Evolutionary conservation across 2,888 invertebrate genomes (phyloP), one percentile per base, ranked within the genome.

Genomic region (Caenorhabditis parvicauda): DNA sequence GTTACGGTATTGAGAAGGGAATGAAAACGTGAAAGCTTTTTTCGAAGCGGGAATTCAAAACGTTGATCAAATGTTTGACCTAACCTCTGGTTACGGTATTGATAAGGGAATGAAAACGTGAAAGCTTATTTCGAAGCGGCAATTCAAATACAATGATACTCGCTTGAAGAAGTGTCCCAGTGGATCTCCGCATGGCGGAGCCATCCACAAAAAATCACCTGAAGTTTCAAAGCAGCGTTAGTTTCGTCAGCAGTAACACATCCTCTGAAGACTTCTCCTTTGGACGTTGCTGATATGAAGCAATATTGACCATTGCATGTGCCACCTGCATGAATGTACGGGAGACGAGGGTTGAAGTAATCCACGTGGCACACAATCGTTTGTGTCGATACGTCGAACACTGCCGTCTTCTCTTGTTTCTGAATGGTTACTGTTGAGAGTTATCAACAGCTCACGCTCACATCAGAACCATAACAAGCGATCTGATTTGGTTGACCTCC

Each of bases 211-310:
- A 12, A n/a, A 12, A 9, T 32, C 35, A 32, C 35, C n/a, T n/a
- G 9, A n/a, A 32, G 35, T n/a, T 32, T 9, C 35, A 12, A n/a
- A 32, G 35, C n/a, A n/a, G 35, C 35, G n/a, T 9, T 25, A 27
- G 45, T 47, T 12, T 27, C 22, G 19, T 43, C 46, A 12, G 59
- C 57, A 2, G 54, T 54, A 3, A 59, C 65, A 53, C 69, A 69
- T 41, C 69, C 69, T 42, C 69, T 47, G 28, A 54, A 62, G 17
- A 69, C 69, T 38, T 69, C 65, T 22, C 69, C 69, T 25, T 54
- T 55, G 2, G 64, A 48, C n/a, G 55, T 66, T 3, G 69, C 63
- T 49, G 63, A 65, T 21, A 69, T 69, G 42, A 69, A 69, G 29
- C 69, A 69, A 50, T 57, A 60, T 43, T 68, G 58, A 25, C 69